phyloP scores from a whole-genome alignment of 2,888 invertebrate genomes.

The Blastobasis adustella region DNA sequence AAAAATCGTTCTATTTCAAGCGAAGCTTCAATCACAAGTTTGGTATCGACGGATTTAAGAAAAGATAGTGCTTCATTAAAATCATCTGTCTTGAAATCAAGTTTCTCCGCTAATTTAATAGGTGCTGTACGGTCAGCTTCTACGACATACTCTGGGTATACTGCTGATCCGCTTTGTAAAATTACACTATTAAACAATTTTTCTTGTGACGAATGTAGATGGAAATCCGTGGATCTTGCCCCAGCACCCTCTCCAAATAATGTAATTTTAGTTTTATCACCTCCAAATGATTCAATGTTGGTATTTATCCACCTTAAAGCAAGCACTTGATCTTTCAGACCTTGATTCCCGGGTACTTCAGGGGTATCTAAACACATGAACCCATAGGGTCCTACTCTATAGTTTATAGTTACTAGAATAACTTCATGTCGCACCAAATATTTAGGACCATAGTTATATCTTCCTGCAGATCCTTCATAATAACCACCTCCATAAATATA shows the following conservation, averaged over 20 bases:
- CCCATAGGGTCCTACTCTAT: slow-evolving; percentile 20
- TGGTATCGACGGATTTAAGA: slow-evolving; percentile 21
- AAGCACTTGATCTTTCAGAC: slow-evolving; percentile 18
- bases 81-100: slow-evolving; percentile 24
- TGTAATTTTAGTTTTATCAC: slow-evolving; percentile 36
- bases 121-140: slow-evolving; percentile 28
- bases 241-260: slow-evolving; percentile 40
- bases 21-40: slow-evolving; percentile 23
- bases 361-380: slow-evolving; percentile 20
- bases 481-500: slow-evolving; percentile 32
- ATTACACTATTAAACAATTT: slow-evolving; percentile 33
- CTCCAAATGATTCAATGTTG: slow-evolving; percentile 42
- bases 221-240: slow-evolving; percentile 34
- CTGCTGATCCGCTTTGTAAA: slow-evolving; percentile 33
- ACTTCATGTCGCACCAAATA: slow-evolving; percentile 20
- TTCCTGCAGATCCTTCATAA: slow-evolving; percentile 9
- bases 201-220: slow-evolving; percentile 29
- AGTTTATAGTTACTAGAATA: slow-evolving; percentile 23
- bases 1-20: slow-evolving; percentile 17
- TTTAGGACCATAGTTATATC: slow-evolving; percentile 17
- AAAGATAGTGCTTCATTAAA: slow-evolving; percentile 28
- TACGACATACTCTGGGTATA: slow-evolving; percentile 21
- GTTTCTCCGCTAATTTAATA: slow-evolving; percentile 27
- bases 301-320: slow-evolving; percentile 29
- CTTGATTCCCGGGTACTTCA: slow-evolving; percentile 20